Evolutionary conservation across 2,888 invertebrate genomes (phyloP), one percentile per base, ranked within the genome.

Genomic region (Amiota mariae): DNA sequence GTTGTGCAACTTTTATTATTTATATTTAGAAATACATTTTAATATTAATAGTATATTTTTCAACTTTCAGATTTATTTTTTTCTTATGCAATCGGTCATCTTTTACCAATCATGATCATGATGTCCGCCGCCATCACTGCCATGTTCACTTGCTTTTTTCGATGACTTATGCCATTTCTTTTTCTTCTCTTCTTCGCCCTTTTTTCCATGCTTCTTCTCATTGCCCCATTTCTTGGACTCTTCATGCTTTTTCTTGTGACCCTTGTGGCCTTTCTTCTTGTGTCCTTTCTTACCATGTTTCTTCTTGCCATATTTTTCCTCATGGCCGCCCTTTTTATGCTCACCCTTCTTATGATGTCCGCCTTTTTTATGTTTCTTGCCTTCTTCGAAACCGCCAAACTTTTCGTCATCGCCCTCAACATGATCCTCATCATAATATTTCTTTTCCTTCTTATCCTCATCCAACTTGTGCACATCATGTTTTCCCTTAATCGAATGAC

Each of bases 371-470:
- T 95, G 94, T 36, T 94, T 94, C 81, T 95, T 94, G 85, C 94
- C 94, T 87, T 96, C 94, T 86, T 95, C 94, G 88, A 93, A 94
- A 51, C 93, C 94, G 76, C 95, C 96, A 85, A 96, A 95, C 85
- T 95, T 95, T 87, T 95, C 94, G 88, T 95, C 95, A 81, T 94
- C 94, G 0, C 94, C 95, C 61, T 93, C 93, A 84, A 95, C 95
- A 81, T 96, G 95, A 83, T 95, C 94, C 89, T 96, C 96, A 81
- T 96, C 96, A 89, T 94, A 95, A 93, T 95, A 96, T 86, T 95
- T 94, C 87, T 96, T 96, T 85, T 96, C 94, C 89, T 96, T 96
- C 88, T 95, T 95, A 90, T 93, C 95, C 89, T 96, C 96, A 88
- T 96, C 95, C 76, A 95, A 90, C 86, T 96, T 96, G 90, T 96